Conservation (phyloP, 2,888 invertebrate genomes). For the Ophion costatus region DNA sequence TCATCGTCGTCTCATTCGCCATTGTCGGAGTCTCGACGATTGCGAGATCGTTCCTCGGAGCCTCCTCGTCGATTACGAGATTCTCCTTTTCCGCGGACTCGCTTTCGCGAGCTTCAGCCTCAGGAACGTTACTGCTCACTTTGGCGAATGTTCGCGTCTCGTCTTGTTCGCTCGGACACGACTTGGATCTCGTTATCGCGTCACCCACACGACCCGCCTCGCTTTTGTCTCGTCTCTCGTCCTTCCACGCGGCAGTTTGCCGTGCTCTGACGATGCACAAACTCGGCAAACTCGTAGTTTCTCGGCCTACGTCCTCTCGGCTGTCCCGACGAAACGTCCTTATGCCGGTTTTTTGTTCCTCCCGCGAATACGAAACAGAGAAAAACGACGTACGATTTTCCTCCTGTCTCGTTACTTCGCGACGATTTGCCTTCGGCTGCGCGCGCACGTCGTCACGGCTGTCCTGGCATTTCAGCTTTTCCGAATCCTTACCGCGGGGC, state of each 20-base stretch:
- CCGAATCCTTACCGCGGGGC: conserved; percentile 76
- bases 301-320: conserved; percentile 76
- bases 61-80: conserved; percentile 39
- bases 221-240: conserved; percentile 70
- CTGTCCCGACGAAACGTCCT: conserved; percentile 74
- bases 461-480: conserved; percentile 79
- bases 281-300: conserved; percentile 69
- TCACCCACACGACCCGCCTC: conserved; percentile 73
- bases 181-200: conserved; percentile 71
- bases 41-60: conserved; percentile 35
- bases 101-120: conserved; percentile 31
- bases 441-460: conserved; percentile 80
- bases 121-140: conserved; percentile 50
- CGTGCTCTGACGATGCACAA: conserved; percentile 69
- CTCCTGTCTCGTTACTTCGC: conserved; percentile 42
- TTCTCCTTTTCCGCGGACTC: conserved; percentile 47
- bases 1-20: conserved; percentile 69
- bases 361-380: conserved; percentile 60
- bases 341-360: conserved; percentile 70
- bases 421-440: conserved; percentile 56
- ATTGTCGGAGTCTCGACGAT: conserved; percentile 40
- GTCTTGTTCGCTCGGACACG: conserved; percentile 68
- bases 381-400: conserved; percentile 52
- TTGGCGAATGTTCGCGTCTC: conserved; percentile 63
- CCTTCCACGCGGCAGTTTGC: conserved; percentile 65